phyloP scores from a whole-genome alignment of 1,140 invertebrate genomes.

The Trypoxylus dichotomus region DNA sequence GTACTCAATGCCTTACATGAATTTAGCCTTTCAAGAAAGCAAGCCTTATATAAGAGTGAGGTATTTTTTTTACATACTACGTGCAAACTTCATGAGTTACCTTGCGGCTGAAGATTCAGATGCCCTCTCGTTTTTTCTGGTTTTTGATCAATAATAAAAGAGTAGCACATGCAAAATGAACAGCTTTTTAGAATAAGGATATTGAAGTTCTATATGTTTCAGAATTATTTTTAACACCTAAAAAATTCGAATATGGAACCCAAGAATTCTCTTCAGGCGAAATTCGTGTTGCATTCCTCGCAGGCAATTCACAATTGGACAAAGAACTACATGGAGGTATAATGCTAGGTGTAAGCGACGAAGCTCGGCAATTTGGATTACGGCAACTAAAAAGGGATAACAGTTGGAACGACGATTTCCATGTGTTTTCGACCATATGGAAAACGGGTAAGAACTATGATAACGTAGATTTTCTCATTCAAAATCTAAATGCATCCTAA shows the following conservation, averaged over 20 bases:
- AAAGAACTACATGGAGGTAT: constrained; percentile 51
- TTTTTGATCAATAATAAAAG: too few species aligned
- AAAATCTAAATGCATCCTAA: constrained; percentile 10
- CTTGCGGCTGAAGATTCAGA: too few species aligned
- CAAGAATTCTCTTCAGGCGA: constrained; percentile 58
- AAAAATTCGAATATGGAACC: constrained; percentile 57
- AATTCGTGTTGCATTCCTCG: constrained; percentile 53
- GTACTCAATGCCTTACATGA: too few species aligned
- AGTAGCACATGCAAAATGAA: too few species aligned
- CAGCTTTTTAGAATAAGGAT: too few species aligned
- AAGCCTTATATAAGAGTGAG: too few species aligned
- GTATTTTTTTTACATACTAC: too few species aligned
- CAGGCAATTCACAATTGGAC: constrained; percentile 50
- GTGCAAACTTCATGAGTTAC: too few species aligned
- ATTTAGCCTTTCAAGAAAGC: too few species aligned
- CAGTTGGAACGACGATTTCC: constrained; percentile 63
- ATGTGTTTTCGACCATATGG: constrained; percentile 65
- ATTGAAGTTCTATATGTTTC: too few species aligned
- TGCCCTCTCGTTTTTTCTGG: too few species aligned
- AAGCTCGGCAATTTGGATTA: constrained; percentile 53
- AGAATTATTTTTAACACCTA: constrained; percentile 63
- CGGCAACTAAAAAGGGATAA: constrained; percentile 51
- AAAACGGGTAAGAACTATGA: constrained; percentile 53
- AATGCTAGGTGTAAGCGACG: constrained; percentile 47
- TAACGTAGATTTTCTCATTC: background rate